Percentiles rank a stretch among this genome's conserved stretches.
Evolutionary conservation across 2,113 vertebrate genomes (phyloP).

Genomic region (Macquaria australasica): DNA sequence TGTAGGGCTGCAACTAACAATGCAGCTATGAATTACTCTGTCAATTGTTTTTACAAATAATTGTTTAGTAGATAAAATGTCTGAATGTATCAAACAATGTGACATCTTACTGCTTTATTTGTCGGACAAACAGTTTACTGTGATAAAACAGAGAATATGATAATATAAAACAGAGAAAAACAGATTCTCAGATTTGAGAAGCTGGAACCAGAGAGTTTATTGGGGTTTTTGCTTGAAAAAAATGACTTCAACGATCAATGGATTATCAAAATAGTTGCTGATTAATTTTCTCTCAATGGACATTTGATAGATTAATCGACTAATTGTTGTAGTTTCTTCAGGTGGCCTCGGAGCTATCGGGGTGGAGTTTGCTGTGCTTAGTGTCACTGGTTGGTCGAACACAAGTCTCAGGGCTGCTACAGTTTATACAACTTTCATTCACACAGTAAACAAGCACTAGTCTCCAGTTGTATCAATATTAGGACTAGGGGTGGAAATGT

Average conservation of each 20-base stretch:
- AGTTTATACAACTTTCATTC: not conserved
- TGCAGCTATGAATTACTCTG: not conserved
- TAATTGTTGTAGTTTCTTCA: not conserved
- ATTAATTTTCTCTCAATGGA: not conserved
- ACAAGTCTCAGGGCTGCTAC: not conserved
- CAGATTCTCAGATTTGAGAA: not conserved
- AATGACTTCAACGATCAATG: not conserved
- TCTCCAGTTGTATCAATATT: not conserved
- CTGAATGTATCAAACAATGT: not conserved
- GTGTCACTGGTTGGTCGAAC: not conserved
- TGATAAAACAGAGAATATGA: not conserved
- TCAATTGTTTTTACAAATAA: not conserved
- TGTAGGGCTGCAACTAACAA: not conserved
- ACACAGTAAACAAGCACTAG: not conserved
- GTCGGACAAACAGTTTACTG: not conserved
- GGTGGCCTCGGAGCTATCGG: not conserved
- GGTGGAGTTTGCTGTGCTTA: not conserved
- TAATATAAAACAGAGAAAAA: too few relatives aligned
- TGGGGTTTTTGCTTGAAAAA: not conserved
- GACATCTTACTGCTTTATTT: not conserved
- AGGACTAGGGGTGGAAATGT: not conserved
- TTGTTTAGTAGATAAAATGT: not conserved
- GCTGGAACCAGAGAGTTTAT: not conserved
- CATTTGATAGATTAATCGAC: not conserved
- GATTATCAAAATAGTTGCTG: not conserved